A percentile compares a stretch with the other conserved stretches of the same genome.
Evolutionary conservation across 2,797 vertebrate species (phyloP).

Genomic region (Mormyrus proboscirostris): DNA sequence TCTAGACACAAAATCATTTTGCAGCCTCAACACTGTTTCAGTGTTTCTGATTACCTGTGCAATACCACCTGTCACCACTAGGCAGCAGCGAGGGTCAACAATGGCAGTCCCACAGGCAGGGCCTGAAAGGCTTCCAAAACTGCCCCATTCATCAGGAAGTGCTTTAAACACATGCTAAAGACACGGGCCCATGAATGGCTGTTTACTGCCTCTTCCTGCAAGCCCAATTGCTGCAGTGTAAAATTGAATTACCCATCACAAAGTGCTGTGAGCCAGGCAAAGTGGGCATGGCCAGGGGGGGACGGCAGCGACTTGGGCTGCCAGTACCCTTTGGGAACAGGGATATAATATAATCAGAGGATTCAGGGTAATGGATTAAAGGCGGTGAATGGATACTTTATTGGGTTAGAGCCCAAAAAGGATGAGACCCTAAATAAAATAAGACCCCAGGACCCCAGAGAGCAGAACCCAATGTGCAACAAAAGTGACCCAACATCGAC

Average conservation of each 20-base stretch:
- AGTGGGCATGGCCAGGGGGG: conserved; percentile 41
- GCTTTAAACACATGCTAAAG: conserved; percentile 62
- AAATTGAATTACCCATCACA: conserved; percentile 71
- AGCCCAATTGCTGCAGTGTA: conserved; percentile 63
- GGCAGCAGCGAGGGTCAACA: conserved; percentile 29
- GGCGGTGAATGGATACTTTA: conserved; percentile 26
- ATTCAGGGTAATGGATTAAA: conserved; percentile 40
- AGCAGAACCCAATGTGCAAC: not conserved
- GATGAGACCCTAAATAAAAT: conserved; percentile 14
- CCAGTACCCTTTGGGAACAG: conserved; percentile 51
- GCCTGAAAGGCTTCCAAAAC: conserved; percentile 8
- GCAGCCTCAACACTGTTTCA: not conserved
- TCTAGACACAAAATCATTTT: not conserved
- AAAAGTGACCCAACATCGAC: not conserved
- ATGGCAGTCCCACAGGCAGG: not conserved
- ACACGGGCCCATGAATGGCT: conserved; percentile 56
- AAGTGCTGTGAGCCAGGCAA: conserved; percentile 47
- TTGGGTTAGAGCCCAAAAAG: conserved; percentile 20
- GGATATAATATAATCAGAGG: conserved; percentile 50
- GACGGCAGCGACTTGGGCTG: conserved; percentile 41
- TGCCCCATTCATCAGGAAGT: conserved; percentile 29
- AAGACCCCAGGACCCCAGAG: conserved; percentile 18
- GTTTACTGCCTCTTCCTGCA: conserved; percentile 42
- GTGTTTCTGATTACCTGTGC: not conserved
- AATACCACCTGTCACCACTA: conserved; percentile 22